These are phyloP conservation scores for Heloderma charlesbogerti DNA, from an alignment of 2,113 vertebrate genomes.

Conservation along the genomic window DNA sequence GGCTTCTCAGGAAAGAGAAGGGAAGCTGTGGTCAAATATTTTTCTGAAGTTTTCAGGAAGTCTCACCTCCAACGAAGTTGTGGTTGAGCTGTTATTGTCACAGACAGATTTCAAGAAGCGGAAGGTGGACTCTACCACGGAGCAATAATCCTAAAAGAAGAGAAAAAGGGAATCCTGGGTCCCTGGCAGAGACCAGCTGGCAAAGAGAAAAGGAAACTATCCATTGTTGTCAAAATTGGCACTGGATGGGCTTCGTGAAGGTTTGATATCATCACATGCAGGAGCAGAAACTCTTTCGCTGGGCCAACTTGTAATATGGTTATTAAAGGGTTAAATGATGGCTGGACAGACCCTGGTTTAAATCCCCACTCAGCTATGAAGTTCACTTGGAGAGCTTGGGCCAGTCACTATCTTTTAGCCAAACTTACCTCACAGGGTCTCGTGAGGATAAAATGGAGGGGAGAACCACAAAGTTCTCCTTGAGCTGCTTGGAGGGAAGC, in stretches of 20 bases:
- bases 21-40: neutral
- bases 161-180: neutral
- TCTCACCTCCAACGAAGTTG: constrained; percentile 7
- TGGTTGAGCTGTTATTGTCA: neutral
- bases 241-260: neutral
- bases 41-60: neutral
- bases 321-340: neutral
- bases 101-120: neutral
- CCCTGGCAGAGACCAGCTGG: neutral
- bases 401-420: too few species aligned
- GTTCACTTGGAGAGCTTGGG: too few species aligned
- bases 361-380: neutral
- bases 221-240: too few species aligned
- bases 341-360: neutral
- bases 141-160: constrained; percentile 3
- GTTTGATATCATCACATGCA: neutral
- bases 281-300: neutral
- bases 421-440: too few species aligned
- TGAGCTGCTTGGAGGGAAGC: too few species aligned
- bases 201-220: neutral
- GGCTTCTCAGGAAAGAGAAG: neutral
- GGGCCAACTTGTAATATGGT: neutral
- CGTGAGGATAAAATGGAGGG: too few species aligned
- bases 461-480: too few species aligned
- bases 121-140: neutral